phyloP scores from a whole-genome alignment of 1,140 invertebrate species.

The Pectinophora gossypiella region DNA sequence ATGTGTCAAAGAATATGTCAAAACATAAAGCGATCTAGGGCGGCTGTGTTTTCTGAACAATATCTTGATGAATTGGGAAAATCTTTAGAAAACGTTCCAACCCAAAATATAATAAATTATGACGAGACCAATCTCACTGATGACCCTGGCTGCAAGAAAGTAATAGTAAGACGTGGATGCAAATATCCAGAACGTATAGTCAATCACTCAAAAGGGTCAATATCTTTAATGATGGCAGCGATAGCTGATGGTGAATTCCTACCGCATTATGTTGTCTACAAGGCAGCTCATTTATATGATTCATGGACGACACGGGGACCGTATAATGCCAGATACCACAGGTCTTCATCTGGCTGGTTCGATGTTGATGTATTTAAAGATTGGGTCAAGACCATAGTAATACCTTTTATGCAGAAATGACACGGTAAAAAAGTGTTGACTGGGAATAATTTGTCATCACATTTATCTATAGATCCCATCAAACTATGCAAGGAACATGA shows the following conservation, averaged over 20 bases:
- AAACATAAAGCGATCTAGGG: too few species aligned
- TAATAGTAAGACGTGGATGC: constrained; percentile 36
- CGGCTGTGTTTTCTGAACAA: too few species aligned
- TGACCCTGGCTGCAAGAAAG: constrained; percentile 46
- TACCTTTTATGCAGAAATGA: too few species aligned
- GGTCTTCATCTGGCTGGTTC: constrained; percentile 49
- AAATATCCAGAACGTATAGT: constrained; percentile 51
- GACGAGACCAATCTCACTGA: constrained; percentile 65
- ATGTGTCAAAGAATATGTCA: too few species aligned
- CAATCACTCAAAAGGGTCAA: constrained; percentile 23
- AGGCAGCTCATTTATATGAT: constrained; percentile 42
- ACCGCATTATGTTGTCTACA: constrained; percentile 54
- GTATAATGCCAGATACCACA: constrained; percentile 36
- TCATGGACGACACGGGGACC: constrained; percentile 47
- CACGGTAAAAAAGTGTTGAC: too few species aligned
- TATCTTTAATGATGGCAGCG: constrained; percentile 45
- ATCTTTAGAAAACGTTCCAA: too few species aligned
- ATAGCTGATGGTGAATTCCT: constrained; percentile 32
- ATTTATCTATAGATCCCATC: too few species aligned
- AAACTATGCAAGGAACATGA: too few species aligned
- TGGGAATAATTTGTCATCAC: too few species aligned
- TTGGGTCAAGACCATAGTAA: constrained; percentile 35
- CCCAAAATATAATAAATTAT: constrained; percentile 47
- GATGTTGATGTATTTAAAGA: constrained; percentile 43
- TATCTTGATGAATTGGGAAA: too few species aligned